These are phyloP conservation scores for Fopius arisanus DNA, from an alignment of 1,140 invertebrate genomes.

Conservation along the genomic window DNA sequence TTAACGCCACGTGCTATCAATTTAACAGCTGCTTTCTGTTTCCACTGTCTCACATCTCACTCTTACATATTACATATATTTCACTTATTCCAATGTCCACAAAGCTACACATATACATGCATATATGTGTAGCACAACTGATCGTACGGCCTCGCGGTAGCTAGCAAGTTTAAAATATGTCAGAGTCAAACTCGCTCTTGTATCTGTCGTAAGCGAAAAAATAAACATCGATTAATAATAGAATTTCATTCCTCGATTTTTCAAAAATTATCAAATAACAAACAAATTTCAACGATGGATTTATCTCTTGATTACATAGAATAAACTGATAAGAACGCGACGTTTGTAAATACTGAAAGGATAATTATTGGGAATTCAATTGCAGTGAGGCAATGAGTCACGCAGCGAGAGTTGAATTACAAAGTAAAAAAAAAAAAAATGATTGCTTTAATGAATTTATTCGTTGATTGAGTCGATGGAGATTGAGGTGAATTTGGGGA, in stretches of 20 bases:
- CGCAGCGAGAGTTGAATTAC: constrained; percentile 20
- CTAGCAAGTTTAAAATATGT: background rate
- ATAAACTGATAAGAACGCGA: too few relatives aligned
- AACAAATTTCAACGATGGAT: too few relatives aligned
- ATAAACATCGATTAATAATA: background rate
- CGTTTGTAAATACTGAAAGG: background rate
- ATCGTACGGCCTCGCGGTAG: background rate
- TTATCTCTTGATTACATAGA: too few relatives aligned
- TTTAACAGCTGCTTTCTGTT: background rate
- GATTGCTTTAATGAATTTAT: background rate
- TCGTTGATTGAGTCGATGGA: background rate
- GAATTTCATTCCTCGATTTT: too few relatives aligned
- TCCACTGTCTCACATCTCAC: background rate
- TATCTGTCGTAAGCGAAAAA: background rate
- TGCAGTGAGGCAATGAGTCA: constrained; percentile 24
- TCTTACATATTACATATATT: background rate
- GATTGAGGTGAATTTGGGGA: background rate
- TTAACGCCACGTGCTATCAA: background rate
- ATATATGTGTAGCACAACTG: background rate
- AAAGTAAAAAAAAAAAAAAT: constrained; percentile 19
- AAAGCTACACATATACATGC: background rate
- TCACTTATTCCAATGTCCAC: background rate
- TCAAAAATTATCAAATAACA: too few relatives aligned
- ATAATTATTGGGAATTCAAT: background rate
- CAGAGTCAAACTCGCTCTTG: background rate